phyloP scores from a whole-genome alignment of 1,140 invertebrate species.

The Glossosoma conforme region DNA sequence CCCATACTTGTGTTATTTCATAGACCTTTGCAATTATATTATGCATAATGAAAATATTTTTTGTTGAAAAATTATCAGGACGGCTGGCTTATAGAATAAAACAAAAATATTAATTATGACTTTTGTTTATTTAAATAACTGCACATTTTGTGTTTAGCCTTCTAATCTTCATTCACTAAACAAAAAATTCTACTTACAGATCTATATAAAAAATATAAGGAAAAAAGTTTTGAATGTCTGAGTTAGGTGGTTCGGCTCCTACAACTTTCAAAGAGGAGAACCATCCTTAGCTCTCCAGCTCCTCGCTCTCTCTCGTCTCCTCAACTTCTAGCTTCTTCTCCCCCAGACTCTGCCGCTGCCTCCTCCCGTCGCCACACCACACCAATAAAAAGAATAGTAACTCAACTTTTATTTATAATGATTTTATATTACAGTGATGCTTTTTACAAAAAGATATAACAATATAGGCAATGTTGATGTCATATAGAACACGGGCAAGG shows the following conservation, averaged over 20 bases:
- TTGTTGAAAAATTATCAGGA: no score
- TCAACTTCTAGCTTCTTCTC: neutral
- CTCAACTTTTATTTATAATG: slow-evolving; percentile 20
- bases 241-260: slow-evolving; percentile 10
- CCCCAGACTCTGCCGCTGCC: slow-evolving; percentile 3
- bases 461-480: slow-evolving; percentile 26
- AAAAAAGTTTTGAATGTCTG: slow-evolving; percentile 24
- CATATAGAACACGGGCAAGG: slow-evolving; percentile 11
- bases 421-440: slow-evolving; percentile 28
- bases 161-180: slow-evolving; percentile 27
- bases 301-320: neutral
- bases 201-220: slow-evolving; percentile 31
- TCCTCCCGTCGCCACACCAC: slow-evolving; percentile 6
- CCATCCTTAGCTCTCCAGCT: neutral
- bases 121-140: slow-evolving; percentile 30
- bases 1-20: no score
- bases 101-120: neutral
- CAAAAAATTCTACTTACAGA: slow-evolving; percentile 33
- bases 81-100: no score
- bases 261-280: slow-evolving; percentile 2
- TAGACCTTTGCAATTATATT: no score
- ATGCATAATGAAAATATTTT: no score
- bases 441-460: slow-evolving; percentile 27
- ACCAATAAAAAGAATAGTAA: slow-evolving; percentile 28
- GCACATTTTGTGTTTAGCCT: slow-evolving; percentile 25